Evolutionary conservation across 1,140 invertebrate species (phyloP).

Genomic region (Drosophila sproati): DNA sequence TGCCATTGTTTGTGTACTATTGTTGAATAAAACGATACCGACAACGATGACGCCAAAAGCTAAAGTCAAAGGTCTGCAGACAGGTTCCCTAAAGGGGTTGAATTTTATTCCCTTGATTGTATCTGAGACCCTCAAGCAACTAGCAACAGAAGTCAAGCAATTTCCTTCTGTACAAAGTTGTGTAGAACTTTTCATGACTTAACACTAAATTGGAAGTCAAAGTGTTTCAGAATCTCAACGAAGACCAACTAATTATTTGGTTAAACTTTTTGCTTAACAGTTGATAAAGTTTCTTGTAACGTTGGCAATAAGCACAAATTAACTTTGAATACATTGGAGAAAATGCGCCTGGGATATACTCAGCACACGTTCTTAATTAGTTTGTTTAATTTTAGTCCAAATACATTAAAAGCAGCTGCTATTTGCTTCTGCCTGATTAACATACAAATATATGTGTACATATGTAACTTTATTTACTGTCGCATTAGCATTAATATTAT

Average conservation of each 20-base stretch:
- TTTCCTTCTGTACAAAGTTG: conserved; percentile 6
- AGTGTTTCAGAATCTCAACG: neutral
- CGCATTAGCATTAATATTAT: no score
- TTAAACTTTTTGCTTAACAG: neutral
- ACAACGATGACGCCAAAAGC: conserved; percentile 29
- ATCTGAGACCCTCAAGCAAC: conserved; percentile 6
- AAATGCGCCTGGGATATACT: no score
- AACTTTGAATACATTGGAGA: no score
- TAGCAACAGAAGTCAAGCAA: conserved; percentile 15
- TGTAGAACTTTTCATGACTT: conserved; percentile 15
- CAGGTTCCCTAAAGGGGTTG: neutral
- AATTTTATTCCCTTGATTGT: conserved; percentile 13
- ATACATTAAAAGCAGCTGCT: no score
- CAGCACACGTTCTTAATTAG: no score
- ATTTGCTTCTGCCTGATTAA: no score
- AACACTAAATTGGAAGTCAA: conserved; percentile 8
- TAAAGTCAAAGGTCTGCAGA: conserved; percentile 37
- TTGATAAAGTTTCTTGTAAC: no score
- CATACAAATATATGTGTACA: neutral
- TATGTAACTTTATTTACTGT: neutral
- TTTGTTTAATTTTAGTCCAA: no score
- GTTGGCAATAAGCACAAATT: no score
- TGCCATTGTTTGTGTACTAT: conserved; percentile 49
- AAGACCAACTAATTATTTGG: neutral
- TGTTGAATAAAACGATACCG: conserved; percentile 69